A percentile compares a stretch with the other conserved stretches of the same genome.
phyloP scores from a whole-genome alignment of 2,113 vertebrate species.

The Dunckerocampus dactyliophorus region DNA sequence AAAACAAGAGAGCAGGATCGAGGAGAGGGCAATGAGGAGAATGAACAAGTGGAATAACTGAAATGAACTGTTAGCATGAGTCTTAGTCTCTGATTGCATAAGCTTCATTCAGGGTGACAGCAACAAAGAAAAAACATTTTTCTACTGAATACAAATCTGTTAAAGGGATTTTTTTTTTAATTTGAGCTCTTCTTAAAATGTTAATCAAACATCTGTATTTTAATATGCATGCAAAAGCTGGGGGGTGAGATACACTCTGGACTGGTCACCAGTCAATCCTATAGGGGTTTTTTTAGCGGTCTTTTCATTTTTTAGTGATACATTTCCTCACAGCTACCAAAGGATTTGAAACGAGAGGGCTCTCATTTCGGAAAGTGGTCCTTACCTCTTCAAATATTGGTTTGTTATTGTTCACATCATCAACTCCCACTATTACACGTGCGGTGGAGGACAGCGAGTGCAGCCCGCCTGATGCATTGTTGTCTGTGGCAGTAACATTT shows the following conservation, averaged over 20 bases:
- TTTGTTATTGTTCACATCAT: conserved; percentile 89
- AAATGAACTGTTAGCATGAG: conserved; percentile 24
- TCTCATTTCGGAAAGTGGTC: not conserved
- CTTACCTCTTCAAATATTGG: conserved; percentile 84
- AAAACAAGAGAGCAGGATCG: conserved; percentile 12
- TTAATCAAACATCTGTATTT: too few species aligned
- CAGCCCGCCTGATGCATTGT: conserved; percentile 81
- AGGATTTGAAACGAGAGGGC: too few species aligned
- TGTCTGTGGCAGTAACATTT: conserved; percentile 81
- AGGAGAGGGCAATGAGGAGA: conserved; percentile 12
- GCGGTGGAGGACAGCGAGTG: conserved; percentile 74
- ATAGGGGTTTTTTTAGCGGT: not conserved
- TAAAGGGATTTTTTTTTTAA: not conserved
- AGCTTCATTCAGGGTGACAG: conserved; percentile 12
- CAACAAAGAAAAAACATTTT: conserved; percentile 13
- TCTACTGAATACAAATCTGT: not conserved
- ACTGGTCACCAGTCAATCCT: too few species aligned
- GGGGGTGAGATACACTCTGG: too few species aligned
- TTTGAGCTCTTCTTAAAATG: too few species aligned
- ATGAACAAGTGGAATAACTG: conserved; percentile 27
- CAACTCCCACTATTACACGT: conserved; percentile 79
- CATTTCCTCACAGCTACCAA: not conserved
- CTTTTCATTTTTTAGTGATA: not conserved
- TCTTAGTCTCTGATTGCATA: conserved; percentile 1
- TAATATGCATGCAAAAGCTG: too few species aligned